Percentiles rank a stretch among this genome's conserved stretches.
Evolutionary conservation across 2,888 invertebrate species (phyloP).

Genomic region (Sipha maydis): DNA sequence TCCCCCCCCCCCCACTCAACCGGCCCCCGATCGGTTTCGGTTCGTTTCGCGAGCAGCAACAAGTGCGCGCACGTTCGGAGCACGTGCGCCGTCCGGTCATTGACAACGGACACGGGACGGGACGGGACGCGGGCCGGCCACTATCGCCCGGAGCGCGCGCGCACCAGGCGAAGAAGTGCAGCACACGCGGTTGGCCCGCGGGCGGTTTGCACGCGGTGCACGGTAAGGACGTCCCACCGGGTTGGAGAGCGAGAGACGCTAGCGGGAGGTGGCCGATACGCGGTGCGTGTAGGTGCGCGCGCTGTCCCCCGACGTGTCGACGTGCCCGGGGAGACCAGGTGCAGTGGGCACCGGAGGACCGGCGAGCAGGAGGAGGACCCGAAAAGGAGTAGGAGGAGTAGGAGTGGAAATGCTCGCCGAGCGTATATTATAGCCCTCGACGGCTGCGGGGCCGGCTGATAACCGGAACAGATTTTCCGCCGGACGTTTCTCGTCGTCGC

Average conservation of each 20-base stretch:
- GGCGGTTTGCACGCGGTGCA: not conserved
- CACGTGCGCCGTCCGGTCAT: conserved; percentile 14
- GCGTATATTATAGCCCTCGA: not conserved
- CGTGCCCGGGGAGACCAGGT: too few relatives aligned
- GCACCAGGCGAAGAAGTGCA: not conserved
- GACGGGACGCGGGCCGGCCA: too few relatives aligned
- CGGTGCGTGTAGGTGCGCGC: too few relatives aligned
- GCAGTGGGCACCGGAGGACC: too few relatives aligned
- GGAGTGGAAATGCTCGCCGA: not conserved
- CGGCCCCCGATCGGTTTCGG: not conserved
- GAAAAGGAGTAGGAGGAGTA: not conserved
- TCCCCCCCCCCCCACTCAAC: too few relatives aligned
- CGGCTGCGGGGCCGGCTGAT: not conserved
- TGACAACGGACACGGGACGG: too few relatives aligned
- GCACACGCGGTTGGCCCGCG: not conserved
- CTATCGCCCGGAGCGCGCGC: not conserved
- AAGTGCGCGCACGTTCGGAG: conserved; percentile 27
- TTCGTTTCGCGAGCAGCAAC: not conserved
- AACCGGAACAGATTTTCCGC: conserved; percentile 20
- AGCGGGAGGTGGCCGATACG: not conserved
- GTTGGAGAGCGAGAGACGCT: not conserved
- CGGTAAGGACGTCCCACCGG: not conserved
- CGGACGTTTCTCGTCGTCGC: conserved; percentile 1
- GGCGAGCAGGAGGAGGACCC: not conserved
- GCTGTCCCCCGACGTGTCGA: too few relatives aligned